These are phyloP conservation scores for Coenobita brevimanus DNA, from an alignment of 1,140 invertebrate genomes.

Conservation along the genomic window DNA sequence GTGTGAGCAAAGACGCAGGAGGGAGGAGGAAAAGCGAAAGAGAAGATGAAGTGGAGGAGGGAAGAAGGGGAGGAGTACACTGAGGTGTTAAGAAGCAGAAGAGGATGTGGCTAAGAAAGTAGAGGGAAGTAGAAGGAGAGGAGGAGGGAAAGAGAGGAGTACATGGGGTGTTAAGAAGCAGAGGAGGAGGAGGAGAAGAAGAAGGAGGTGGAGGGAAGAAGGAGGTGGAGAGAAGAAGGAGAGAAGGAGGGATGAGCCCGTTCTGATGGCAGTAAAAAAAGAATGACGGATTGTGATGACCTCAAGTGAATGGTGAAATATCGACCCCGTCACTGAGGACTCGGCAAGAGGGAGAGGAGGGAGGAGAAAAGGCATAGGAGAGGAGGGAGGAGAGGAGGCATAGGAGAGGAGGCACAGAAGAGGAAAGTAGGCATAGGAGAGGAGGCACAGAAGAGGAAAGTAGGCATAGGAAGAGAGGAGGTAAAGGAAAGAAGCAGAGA, in stretches of 20 bases:
- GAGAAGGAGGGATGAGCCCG: conserved; percentile 18
- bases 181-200: not conserved
- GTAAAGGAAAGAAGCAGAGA: too few species aligned
- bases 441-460: too few species aligned
- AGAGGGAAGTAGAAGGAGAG: not conserved
- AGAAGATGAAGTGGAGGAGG: not conserved
- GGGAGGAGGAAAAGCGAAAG: not conserved
- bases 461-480: too few species aligned
- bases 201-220: not conserved
- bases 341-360: conserved; percentile 8
- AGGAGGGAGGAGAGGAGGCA: not conserved
- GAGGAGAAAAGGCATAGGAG: not conserved
- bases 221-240: not conserved
- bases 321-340: conserved; percentile 31
- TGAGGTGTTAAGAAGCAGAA: too few species aligned
- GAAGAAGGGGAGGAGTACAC: not conserved
- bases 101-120: too few species aligned
- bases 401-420: not conserved
- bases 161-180: too few species aligned
- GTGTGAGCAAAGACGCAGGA: not conserved
- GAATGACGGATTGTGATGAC: conserved; percentile 52
- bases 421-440: too few species aligned
- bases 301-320: conserved; percentile 39
- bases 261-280: conserved; percentile 41
- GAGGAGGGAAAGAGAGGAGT: not conserved